Base-by-base conservation (phyloP, 2,113 vertebrate genomes). In the Stegastes partitus region DNA sequence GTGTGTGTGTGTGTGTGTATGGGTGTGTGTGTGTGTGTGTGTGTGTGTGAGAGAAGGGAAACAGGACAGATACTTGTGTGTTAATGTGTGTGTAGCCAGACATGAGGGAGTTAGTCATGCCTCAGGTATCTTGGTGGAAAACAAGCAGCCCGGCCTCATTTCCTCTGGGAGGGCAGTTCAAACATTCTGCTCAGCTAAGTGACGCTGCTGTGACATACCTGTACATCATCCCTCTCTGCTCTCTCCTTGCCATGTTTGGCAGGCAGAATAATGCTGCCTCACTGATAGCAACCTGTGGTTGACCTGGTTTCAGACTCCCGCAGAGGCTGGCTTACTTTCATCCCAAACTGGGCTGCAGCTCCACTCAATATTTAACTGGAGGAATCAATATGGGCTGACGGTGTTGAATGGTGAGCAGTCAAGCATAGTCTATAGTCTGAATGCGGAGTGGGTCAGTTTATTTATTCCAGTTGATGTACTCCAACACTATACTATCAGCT, bases 221-320 rank as follows among this genome's bases (percentile, higher is more conserved):
- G 55, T 19, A 57, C 22, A 34, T 72, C 64, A 62, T 15, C 31
- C n/a, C 55, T 23, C 5, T 55, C 19, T 14, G 19, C 62, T 0
- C 49, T 44, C n/a, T 68, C 8, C 2, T 22, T 26, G 23, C 6
- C 4, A 0, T 57, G 44, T 69, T 70, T 6, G 50, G 19, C 50
- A 72, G 49, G 0, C 45, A 58, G 31, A 49, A 56, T 3, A 39
- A 18, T 69, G 72, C 56, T 49, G 73, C 45, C 73, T 83, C 45
- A 64, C 49, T 56, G 31, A 65, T 14, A 50, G 56, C 47, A 72
- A 78, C 85, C 84, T 79, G 82, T 64, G 74, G 12, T 37, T 77
- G 71, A 82, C 87, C 39, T 72, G 87, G 50, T 77, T 79, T 65
- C 67, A 76, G 66, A 57, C 79, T 77, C 68, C 65, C 9, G 47